Evolutionary conservation across 2,113 vertebrate genomes (phyloP), one percentile per base, ranked within the genome.

Genomic region (Pachypanchax playfairii): DNA sequence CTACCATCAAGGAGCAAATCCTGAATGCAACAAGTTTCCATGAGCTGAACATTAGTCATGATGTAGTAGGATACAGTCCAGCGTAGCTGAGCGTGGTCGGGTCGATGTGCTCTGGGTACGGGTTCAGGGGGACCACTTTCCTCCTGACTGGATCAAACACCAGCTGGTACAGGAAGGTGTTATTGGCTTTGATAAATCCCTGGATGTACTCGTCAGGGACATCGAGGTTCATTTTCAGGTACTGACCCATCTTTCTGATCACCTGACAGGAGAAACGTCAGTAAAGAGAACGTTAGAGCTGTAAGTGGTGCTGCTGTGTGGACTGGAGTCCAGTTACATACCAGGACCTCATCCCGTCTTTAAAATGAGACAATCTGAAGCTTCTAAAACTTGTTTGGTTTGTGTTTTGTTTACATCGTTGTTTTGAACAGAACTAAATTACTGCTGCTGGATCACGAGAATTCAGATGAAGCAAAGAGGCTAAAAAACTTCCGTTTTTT

Each of bases 131-230:
- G 50, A 95, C 85, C 11, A 98, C 90, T 77, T 94, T 95, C 77
- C 94, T 94, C 38, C 59, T 73, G 65, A 96, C 8, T 26, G 97
- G 96, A 83, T 99, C 96, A 75, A 98, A 98, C 75, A 98, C 95
- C 46, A 99, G 87, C 82, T 99, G 97, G 86, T 99, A 96, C 8
- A 98, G 93, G 56, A 99, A 99, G 2, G 97, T 99, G 83, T 98
- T 98, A 52, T 98, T 94, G 80, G 97, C 97, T 75, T 90, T 90
- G 78, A 90, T 87, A 80, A 99, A 99, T 0, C 97, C 97, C 20
- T 94, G 78, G 28, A 96, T 80, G 79, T 99, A 99, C 50, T 95
- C 90, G n/a, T 98, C 94, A 1, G 97, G 82, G 2, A 98, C 91
- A 0, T 79, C 88, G 28, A 99, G 89, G 42, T 92, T 95, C 91